Evolutionary conservation across 2,797 vertebrate species (phyloP), one percentile per base, ranked within the genome.

Genomic region (Benthosema pterotum): DNA sequence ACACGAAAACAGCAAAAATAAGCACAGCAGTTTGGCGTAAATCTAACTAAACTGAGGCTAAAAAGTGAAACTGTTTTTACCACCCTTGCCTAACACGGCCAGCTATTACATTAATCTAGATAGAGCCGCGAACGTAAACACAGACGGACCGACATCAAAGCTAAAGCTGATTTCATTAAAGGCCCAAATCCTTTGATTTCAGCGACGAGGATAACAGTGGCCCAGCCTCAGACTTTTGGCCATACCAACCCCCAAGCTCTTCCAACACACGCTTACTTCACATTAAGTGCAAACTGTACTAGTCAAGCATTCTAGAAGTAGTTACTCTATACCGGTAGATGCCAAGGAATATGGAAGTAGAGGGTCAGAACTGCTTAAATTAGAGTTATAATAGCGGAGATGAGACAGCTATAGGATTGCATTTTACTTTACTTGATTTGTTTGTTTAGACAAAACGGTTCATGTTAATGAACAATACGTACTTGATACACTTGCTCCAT

Each of bases 141-240:
- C 76, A 86, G 91, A 87, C 87, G 83, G 78, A 83, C 63, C 72
- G 49, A 55, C 82, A 78, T 88, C 82, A 87, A 89, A 91, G 79
- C 75, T 81, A 67, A 88, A 84, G 74, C 77, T 78, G 61, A 63
- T 79, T 86, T 78, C 74, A 83, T 80, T 87, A 64, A 70, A 58
- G 63, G 63, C 72, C 58, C 58, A 82, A 82, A 85, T 88, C 79
- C 77, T 81, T 79, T 79, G 67, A 83, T 83, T 84, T 87, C 71
- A 60, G 80, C 79, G 72, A 82, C 75, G 71, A 66, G 61, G 71
- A 69, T 87, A 83, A 92, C 88, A 70, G 63, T 73, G 75, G 84
- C 67, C 77, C 12, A 62, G 65, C 72, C 79, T 70, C 72, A 65
- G 65, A 65, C 67, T 69, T 38, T 72, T 70, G 76, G 69, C 57